Conservation (phyloP, 2,797 vertebrate genomes). For the Iguana delicatissima region DNA sequence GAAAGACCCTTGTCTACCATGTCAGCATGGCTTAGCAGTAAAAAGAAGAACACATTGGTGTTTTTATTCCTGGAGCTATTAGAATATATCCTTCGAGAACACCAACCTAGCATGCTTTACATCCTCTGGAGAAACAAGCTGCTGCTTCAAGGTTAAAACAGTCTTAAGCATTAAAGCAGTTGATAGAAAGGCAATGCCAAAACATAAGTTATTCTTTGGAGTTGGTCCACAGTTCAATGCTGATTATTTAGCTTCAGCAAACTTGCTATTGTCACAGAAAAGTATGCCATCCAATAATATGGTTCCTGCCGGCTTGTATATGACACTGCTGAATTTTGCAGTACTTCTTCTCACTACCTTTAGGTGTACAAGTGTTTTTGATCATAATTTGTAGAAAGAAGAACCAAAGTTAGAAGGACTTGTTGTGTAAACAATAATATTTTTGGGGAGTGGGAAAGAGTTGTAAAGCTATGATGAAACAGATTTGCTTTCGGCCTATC, state of each 20-base stretch:
- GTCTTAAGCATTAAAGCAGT: background rate
- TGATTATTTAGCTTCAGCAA: background rate
- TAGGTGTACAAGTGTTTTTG: background rate
- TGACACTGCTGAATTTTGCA: background rate
- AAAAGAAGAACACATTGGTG: background rate
- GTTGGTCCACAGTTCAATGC: background rate
- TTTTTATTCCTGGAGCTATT: conserved; percentile 57
- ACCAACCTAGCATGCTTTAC: background rate
- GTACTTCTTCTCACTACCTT: background rate
- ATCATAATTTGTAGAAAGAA: background rate
- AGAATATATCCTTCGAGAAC: conserved; percentile 49
- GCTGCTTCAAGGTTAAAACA: conserved; percentile 35
- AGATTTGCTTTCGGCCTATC: no score
- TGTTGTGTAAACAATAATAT: background rate
- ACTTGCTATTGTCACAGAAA: background rate
- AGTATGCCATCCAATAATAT: background rate
- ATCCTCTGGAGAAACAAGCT: background rate
- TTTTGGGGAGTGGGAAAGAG: no score
- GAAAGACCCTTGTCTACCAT: conserved; percentile 52
- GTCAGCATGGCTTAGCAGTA: conserved; percentile 60
- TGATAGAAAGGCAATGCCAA: background rate
- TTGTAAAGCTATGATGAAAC: background rate
- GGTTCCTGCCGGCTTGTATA: background rate
- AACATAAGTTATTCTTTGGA: background rate
- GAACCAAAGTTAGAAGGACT: background rate